Evolutionary conservation across 2,888 invertebrate species (phyloP).

Genomic region (Drosophila engyochracea): DNA sequence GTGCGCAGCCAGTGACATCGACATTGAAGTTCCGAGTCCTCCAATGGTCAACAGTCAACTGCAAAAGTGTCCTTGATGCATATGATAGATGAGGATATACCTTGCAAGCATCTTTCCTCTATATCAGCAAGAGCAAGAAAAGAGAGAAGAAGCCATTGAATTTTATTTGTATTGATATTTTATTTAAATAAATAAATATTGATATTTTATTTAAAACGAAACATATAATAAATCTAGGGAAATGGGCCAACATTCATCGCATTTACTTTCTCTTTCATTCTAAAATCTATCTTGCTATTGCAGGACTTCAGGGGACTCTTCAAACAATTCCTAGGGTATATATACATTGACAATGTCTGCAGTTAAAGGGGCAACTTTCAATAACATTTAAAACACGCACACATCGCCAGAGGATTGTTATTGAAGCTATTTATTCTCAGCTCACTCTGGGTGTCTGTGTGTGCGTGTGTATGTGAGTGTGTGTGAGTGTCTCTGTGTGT

Average conservation of each 20-base stretch:
- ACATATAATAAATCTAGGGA: background rate
- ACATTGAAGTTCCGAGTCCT: constrained; percentile 36
- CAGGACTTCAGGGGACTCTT: background rate
- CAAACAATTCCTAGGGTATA: constrained; percentile 15
- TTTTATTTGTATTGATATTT: background rate
- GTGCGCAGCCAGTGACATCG: constrained; percentile 50
- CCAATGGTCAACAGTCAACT: constrained; percentile 10
- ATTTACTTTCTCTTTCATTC: background rate
- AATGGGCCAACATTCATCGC: background rate
- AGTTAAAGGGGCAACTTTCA: constrained; percentile 49
- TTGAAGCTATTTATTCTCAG: constrained; percentile 20
- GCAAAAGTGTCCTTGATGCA: background rate
- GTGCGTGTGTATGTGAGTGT: background rate
- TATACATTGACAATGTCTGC: constrained; percentile 60
- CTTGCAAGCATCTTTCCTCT: background rate
- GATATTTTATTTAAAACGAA: too few relatives aligned
- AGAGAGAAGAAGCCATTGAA: background rate
- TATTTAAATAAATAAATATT: too few relatives aligned
- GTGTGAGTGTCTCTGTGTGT: background rate
- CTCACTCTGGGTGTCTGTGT: constrained; percentile 1
- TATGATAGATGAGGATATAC: constrained; percentile 18
- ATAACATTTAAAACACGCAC: constrained; percentile 55
- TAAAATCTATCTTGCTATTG: background rate
- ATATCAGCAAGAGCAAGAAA: background rate
- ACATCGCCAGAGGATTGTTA: constrained; percentile 21